Conservation (phyloP, 2,888 invertebrate genomes). For the Drosophila fungiperda region DNA sequence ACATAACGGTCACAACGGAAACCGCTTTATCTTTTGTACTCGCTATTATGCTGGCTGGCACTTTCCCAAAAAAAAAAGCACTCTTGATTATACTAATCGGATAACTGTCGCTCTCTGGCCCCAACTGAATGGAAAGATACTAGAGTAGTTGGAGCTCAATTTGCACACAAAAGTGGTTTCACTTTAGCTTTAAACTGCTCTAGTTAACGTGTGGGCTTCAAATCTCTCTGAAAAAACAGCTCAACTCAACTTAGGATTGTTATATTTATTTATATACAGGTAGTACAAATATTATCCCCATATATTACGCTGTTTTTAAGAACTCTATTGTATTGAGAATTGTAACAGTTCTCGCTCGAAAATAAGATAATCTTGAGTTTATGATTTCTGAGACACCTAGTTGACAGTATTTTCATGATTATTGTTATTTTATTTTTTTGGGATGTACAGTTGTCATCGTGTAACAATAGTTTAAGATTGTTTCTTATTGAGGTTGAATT, state of each 20-base stretch:
- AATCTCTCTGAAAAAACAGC: neutral
- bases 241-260: no score
- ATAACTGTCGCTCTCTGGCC: constrained; percentile 19
- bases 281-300: neutral
- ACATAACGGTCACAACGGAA: constrained; percentile 17
- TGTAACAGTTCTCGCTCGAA: neutral
- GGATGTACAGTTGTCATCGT: neutral
- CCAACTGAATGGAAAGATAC: constrained; percentile 20
- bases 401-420: neutral
- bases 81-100: constrained; percentile 34
- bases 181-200: constrained; percentile 27
- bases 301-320: neutral
- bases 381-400: neutral
- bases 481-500: neutral
- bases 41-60: constrained; percentile 31
- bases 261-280: neutral
- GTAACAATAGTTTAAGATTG: neutral
- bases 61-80: constrained; percentile 38
- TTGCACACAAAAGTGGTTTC: constrained; percentile 41
- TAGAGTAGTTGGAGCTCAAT: constrained; percentile 16
- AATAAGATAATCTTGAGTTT: neutral
- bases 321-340: neutral
- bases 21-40: constrained; percentile 17
- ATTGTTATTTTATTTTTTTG: neutral
- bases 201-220: constrained; percentile 8